A percentile compares a stretch with the other conserved stretches of the same genome.
Conservation (phyloP, 2,113 vertebrate genomes). For the Clarias gariepinus region DNA sequence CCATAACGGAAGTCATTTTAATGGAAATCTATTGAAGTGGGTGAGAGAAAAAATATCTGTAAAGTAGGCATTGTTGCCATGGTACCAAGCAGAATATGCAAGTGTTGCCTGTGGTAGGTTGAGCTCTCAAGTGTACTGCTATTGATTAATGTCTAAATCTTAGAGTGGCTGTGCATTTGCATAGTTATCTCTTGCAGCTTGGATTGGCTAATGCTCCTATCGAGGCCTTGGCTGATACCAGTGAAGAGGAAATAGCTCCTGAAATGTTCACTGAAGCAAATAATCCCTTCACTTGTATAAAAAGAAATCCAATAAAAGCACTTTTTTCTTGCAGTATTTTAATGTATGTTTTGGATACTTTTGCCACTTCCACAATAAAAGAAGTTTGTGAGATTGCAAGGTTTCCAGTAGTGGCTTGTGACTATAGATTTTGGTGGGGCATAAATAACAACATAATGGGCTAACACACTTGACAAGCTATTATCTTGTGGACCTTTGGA, state of each 20-base stretch:
- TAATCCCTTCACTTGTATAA: constrained; percentile 39
- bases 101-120: constrained; percentile 26
- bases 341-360: constrained; percentile 36
- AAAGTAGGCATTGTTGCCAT: constrained; percentile 45
- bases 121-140: constrained; percentile 26
- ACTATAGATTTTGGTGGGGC: neutral
- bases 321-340: constrained; percentile 27
- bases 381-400: neutral
- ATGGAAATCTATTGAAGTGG: constrained; percentile 45
- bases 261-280: constrained; percentile 40
- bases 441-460: neutral
- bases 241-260: constrained; percentile 39
- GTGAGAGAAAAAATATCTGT: constrained; percentile 14
- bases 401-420: neutral
- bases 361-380: constrained; percentile 23
- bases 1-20: constrained; percentile 43
- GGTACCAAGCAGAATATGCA: constrained; percentile 43
- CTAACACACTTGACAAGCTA: neutral
- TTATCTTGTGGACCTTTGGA: neutral
- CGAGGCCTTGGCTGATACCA: constrained; percentile 22
- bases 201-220: constrained; percentile 37
- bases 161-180: constrained; percentile 39
- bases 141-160: constrained; percentile 44
- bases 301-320: constrained; percentile 35
- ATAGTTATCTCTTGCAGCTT: constrained; percentile 40